phyloP scores from a whole-genome alignment of 2,113 vertebrate genomes.

The Nycticryphes semicollaris region DNA sequence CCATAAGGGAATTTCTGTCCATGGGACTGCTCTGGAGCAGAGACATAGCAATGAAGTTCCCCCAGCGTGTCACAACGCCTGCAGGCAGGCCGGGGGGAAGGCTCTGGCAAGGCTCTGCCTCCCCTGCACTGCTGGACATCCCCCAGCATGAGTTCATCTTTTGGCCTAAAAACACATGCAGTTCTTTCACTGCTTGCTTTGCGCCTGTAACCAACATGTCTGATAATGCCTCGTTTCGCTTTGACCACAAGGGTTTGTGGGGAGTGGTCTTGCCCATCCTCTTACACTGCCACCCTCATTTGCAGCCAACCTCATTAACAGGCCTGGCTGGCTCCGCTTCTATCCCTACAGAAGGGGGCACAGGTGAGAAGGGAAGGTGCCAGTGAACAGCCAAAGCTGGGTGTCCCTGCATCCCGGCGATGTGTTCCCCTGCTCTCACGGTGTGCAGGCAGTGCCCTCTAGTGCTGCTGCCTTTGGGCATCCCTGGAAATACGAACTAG shows the following conservation, averaged over 20 bases:
- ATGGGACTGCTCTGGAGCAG: neutral
- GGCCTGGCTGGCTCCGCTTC: neutral
- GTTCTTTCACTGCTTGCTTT: neutral
- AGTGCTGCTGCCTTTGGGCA: conserved; percentile 59
- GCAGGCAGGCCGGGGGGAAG: neutral
- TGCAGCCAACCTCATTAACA: neutral
- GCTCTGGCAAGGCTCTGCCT: neutral
- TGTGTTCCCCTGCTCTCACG: neutral
- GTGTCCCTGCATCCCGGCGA: neutral
- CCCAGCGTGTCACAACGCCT: neutral
- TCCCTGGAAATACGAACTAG: neutral
- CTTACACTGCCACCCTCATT: neutral
- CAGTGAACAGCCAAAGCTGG: neutral
- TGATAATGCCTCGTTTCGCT: neutral
- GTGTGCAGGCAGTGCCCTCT: conserved; percentile 75
- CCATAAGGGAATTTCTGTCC: neutral
- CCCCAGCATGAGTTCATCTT: neutral
- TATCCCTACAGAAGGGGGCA: neutral
- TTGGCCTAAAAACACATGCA: fast-evolving
- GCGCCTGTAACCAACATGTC: neutral
- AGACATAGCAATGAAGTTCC: neutral
- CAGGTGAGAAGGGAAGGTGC: neutral
- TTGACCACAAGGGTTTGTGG: neutral
- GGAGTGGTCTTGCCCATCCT: neutral
- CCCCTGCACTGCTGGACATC: neutral